phyloP scores from a whole-genome alignment of 2,797 vertebrate species.

The Notoglanidium macrostoma region DNA sequence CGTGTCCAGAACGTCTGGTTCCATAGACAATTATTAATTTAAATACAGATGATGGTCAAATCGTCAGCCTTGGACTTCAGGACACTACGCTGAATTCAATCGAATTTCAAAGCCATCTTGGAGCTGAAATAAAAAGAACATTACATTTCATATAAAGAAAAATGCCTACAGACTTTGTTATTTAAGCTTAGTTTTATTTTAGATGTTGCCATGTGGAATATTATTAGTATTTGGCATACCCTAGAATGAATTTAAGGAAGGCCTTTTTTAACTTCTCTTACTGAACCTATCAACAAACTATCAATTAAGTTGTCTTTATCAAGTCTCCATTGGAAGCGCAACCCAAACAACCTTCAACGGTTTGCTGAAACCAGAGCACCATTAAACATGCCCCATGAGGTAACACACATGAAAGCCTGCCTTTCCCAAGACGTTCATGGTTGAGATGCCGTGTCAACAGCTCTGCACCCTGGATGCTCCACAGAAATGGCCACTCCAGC shows the following conservation, averaged over 20 bases:
- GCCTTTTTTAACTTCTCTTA: background rate
- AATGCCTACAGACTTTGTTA: too few species aligned
- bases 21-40: too few species aligned
- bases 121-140: too few species aligned
- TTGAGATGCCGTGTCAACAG: constrained; percentile 48
- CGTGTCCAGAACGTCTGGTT: too few species aligned
- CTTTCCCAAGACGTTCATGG: constrained; percentile 18
- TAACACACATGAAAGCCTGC: background rate
- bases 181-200: background rate
- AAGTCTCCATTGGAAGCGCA: constrained; percentile 18
- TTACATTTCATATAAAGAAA: too few species aligned
- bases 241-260: background rate
- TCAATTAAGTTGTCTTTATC: constrained; percentile 20
- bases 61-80: too few species aligned
- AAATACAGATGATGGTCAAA: too few species aligned
- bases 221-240: background rate
- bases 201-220: background rate
- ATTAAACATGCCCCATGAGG: background rate
- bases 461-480: constrained; percentile 36
- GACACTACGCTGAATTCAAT: too few species aligned
- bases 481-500: constrained; percentile 25
- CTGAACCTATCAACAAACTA: constrained; percentile 16
- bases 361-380: constrained; percentile 32
- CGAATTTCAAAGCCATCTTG: too few species aligned
- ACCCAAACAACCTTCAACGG: constrained; percentile 17